Evolutionary conservation across 2,113 vertebrate species (phyloP).

Genomic region (Willisornis vidua): DNA sequence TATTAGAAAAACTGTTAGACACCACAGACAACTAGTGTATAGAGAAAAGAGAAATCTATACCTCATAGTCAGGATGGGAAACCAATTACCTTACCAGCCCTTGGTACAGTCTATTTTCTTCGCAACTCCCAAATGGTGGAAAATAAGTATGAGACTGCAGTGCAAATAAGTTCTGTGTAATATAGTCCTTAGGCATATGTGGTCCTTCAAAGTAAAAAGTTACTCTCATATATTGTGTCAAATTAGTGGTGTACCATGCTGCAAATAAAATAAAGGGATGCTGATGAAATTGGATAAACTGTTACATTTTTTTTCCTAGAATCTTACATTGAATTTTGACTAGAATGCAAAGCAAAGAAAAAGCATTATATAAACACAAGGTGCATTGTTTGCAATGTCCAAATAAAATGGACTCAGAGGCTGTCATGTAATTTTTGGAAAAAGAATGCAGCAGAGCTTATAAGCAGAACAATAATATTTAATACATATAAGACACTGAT

Average conservation of each 20-base stretch:
- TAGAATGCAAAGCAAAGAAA: not conserved
- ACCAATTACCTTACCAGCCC: not conserved
- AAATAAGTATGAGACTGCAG: not conserved
- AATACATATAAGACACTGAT: not conserved
- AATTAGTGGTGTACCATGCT: not conserved
- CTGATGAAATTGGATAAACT: not conserved
- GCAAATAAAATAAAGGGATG: not conserved
- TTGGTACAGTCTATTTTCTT: not conserved
- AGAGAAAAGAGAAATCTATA: constrained; percentile 27
- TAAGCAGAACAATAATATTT: not conserved
- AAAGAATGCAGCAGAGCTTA: not conserved
- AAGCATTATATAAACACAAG: not conserved
- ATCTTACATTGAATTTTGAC: not conserved
- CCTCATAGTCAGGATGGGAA: not conserved
- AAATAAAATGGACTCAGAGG: not conserved
- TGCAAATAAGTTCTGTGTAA: not conserved
- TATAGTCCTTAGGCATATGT: not conserved
- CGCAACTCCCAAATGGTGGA: not conserved
- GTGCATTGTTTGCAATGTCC: not conserved
- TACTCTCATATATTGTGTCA: not conserved
- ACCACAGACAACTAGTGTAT: not conserved
- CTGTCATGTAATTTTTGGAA: not conserved
- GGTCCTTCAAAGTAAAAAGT: not conserved
- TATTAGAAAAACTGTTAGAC: constrained; percentile 12
- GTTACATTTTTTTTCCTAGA: not conserved